Evolutionary conservation across 2,797 vertebrate genomes (phyloP).

Genomic region (Rhyacichthys aspro): DNA sequence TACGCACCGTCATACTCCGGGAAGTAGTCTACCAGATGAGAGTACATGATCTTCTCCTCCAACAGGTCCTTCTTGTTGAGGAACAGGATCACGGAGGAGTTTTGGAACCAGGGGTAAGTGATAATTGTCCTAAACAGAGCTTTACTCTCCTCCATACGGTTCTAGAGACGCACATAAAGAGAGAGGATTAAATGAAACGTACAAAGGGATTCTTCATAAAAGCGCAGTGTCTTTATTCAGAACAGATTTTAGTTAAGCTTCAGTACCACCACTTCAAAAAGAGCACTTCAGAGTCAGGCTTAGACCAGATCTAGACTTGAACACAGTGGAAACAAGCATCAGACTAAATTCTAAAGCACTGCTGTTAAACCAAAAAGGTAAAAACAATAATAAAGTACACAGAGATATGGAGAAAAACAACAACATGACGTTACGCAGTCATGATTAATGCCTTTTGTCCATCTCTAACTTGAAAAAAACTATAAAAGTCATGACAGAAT

Average conservation of each 20-base stretch:
- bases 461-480: neutral
- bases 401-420: too few relatives aligned
- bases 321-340: conserved; percentile 15
- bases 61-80: conserved; percentile 98
- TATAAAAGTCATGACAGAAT: neutral
- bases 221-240: conserved; percentile 47
- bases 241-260: conserved; percentile 58
- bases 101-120: conserved; percentile 99
- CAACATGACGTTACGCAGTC: too few relatives aligned
- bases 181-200: neutral
- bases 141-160: conserved; percentile 99
- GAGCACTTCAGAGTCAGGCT: too few relatives aligned
- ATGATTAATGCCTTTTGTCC: too few relatives aligned
- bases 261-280: conserved; percentile 24
- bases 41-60: conserved; percentile 97
- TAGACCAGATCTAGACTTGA: too few relatives aligned
- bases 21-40: conserved; percentile 98
- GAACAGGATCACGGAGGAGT: conserved; percentile 98
- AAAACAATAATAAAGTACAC: too few relatives aligned
- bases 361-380: too few relatives aligned
- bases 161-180: conserved; percentile 70
- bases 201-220: conserved; percentile 56
- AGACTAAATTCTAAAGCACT: too few relatives aligned
- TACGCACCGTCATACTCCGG: conserved; percentile 93
- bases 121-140: conserved; percentile 97